Percentiles rank a stretch among this genome's conserved stretches.
These are phyloP conservation scores for Criorhina ranunculi DNA, from an alignment of 2,888 invertebrate genomes.

Conservation along the genomic window DNA sequence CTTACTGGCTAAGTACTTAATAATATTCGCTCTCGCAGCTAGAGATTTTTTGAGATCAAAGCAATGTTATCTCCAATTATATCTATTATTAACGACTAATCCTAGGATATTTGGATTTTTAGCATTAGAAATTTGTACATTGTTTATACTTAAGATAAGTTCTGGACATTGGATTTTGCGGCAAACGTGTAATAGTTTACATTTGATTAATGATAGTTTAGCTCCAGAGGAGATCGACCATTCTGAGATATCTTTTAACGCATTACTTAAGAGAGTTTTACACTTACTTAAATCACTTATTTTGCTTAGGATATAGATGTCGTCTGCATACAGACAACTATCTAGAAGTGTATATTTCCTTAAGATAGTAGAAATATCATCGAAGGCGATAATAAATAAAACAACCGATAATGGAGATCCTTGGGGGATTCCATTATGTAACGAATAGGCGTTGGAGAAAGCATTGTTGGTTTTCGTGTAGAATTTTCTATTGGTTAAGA, in stretches of 20 bases:
- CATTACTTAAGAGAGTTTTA: too few relatives aligned
- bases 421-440: too few relatives aligned
- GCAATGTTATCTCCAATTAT: constrained; percentile 14
- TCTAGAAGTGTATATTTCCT: neutral
- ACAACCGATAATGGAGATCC: constrained; percentile 1
- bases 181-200: neutral
- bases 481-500: neutral
- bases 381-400: constrained; percentile 1
- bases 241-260: too few relatives aligned
- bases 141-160: constrained; percentile 9
- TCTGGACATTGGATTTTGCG: neutral
- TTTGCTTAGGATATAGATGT: too few relatives aligned
- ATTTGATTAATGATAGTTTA: constrained; percentile 21
- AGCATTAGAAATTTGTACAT: neutral
- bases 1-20: neutral
- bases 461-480: too few relatives aligned
- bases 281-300: too few relatives aligned
- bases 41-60: neutral
- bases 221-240: neutral
- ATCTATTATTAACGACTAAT: constrained; percentile 20
- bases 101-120: constrained; percentile 4
- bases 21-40: neutral
- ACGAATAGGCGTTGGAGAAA: too few relatives aligned
- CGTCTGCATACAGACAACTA: too few relatives aligned
- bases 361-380: neutral